Evolutionary conservation across 23 tunicate species (phyloP).

Genomic region (Diplosoma virens): DNA sequence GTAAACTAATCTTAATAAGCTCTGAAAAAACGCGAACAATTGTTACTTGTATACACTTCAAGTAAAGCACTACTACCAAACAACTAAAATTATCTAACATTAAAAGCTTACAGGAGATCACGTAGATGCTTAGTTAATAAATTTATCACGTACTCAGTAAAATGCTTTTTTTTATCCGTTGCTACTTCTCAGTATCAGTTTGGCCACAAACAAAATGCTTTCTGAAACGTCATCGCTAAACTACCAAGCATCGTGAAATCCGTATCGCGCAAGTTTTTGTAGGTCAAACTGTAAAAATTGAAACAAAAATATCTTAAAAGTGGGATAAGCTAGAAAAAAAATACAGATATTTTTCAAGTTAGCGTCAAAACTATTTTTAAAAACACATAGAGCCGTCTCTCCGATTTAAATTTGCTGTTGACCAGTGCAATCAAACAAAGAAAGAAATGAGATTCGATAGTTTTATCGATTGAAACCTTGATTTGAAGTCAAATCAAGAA

Average conservation of each 20-base stretch:
- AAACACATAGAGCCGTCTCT: not conserved
- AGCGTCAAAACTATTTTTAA: not conserved
- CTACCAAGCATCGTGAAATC: not conserved
- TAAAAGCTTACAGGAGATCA: not conserved
- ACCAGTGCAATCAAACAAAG: not conserved
- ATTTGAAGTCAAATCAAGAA: too few species aligned
- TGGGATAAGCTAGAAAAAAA: not conserved
- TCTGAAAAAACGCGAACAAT: not conserved
- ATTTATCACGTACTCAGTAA: not conserved
- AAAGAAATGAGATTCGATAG: too few species aligned
- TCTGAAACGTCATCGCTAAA: not conserved
- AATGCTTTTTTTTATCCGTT: not conserved
- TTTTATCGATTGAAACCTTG: too few species aligned
- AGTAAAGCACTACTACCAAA: constrained; percentile 5
- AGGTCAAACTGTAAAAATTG: constrained; percentile 1
- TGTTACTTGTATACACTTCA: not conserved
- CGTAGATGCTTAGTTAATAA: not conserved
- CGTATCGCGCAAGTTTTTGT: not conserved
- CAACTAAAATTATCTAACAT: not conserved
- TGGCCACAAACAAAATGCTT: not conserved
- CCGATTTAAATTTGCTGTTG: not conserved
- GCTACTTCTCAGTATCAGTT: constrained; percentile 3
- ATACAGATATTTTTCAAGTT: not conserved
- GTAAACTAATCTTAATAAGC: not conserved
- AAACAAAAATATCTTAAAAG: not conserved